Evolutionary conservation across 2,797 vertebrate genomes (phyloP).

Genomic region (Brachyalestes nurse): DNA sequence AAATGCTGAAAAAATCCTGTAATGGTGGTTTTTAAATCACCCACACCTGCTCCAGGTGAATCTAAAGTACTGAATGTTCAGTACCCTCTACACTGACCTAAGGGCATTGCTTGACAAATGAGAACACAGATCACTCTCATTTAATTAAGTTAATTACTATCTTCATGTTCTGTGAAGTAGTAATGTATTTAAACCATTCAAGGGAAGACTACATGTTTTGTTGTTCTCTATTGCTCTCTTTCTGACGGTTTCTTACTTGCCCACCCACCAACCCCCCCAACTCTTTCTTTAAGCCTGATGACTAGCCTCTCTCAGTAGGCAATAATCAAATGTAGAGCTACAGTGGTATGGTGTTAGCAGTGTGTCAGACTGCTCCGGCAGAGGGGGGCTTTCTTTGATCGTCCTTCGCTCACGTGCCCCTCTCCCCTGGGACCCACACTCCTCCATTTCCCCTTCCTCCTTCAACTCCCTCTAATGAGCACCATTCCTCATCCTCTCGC

Average conservation of each 20-base stretch:
- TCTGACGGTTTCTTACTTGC: background rate
- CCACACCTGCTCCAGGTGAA: no score
- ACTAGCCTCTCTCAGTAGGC: conserved; percentile 40
- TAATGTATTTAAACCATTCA: background rate
- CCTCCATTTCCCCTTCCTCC: conserved; percentile 47
- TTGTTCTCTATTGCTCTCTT: background rate
- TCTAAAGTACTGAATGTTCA: background rate
- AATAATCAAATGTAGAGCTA: conserved; percentile 54
- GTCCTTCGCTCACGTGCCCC: conserved; percentile 40
- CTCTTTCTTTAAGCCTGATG: conserved; percentile 17
- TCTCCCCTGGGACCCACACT: conserved; percentile 51
- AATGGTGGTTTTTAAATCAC: no score
- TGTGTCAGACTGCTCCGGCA: conserved; percentile 37
- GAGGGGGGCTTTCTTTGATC: conserved; percentile 51
- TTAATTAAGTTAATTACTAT: background rate
- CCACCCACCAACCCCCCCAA: background rate
- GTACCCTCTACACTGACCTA: background rate
- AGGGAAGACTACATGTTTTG: background rate
- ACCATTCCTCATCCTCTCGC: conserved; percentile 46
- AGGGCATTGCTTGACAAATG: conserved; percentile 12
- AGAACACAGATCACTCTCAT: background rate
- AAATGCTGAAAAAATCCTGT: no score
- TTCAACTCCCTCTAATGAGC: conserved; percentile 48
- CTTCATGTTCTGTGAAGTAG: background rate
- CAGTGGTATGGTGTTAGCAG: conserved; percentile 39